phyloP scores from a whole-genome alignment of 2,113 vertebrate genomes.

The Chaetops frenatus region DNA sequence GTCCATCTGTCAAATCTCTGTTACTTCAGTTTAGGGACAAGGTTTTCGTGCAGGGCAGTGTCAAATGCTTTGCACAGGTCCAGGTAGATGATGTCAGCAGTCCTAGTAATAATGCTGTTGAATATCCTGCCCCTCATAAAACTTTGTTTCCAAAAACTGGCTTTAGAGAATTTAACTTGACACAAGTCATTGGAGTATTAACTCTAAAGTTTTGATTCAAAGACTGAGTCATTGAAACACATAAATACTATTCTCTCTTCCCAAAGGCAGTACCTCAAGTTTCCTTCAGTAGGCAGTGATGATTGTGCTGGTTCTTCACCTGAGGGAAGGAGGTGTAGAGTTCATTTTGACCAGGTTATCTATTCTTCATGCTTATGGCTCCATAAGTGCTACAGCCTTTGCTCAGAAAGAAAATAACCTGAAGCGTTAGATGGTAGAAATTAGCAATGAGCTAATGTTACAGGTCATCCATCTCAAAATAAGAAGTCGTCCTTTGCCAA shows the following conservation, averaged over 20 bases:
- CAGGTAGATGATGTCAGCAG: neutral
- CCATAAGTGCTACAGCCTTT: neutral
- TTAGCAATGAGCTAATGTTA: neutral
- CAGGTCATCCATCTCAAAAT: neutral
- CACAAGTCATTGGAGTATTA: neutral
- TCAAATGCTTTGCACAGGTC: neutral
- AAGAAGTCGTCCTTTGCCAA: neutral
- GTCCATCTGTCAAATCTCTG: neutral
- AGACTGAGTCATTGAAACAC: neutral
- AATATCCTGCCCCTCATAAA: neutral
- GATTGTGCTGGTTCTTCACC: neutral
- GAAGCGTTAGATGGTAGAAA: neutral
- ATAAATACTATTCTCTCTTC: neutral
- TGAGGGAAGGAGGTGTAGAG: neutral
- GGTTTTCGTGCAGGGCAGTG: neutral
- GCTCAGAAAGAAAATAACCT: neutral
- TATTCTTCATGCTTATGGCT: neutral
- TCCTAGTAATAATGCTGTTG: neutral
- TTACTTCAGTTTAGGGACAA: neutral
- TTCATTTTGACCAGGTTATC: neutral
- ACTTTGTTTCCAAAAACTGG: neutral
- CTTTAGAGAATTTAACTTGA: neutral
- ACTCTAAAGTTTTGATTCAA: neutral
- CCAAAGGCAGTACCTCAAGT: neutral
- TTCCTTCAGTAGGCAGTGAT: neutral